Percentiles rank a stretch among this genome's conserved stretches.
Evolutionary conservation across 2,113 vertebrate genomes (phyloP).

Genomic region (Otolemur garnettii): DNA sequence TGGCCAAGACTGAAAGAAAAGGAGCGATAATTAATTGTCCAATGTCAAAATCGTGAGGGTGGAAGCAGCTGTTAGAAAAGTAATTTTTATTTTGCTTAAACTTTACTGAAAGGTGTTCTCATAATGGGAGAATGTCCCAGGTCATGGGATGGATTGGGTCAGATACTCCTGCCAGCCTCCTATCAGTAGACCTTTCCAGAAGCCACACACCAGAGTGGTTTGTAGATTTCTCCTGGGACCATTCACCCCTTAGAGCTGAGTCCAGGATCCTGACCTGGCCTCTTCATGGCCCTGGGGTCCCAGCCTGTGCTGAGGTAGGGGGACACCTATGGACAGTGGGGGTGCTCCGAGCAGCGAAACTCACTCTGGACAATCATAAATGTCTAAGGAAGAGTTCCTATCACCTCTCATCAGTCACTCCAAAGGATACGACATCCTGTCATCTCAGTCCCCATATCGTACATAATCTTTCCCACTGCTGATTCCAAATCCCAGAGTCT

Average conservation of each 20-base stretch:
- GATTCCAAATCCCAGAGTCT: background rate
- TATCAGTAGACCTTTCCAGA: background rate
- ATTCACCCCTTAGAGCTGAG: accelerated
- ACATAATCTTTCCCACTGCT: background rate
- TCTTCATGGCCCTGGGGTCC: background rate
- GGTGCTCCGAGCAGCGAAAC: background rate
- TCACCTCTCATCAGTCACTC: background rate
- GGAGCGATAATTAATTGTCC: background rate
- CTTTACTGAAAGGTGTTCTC: background rate
- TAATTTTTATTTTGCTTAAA: background rate
- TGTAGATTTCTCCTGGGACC: background rate
- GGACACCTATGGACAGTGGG: background rate
- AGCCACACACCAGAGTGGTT: accelerated
- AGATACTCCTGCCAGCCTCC: background rate
- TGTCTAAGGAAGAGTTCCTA: background rate
- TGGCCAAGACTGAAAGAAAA: background rate
- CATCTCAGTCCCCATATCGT: background rate
- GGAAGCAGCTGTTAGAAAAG: background rate
- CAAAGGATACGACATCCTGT: background rate
- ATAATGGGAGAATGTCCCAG: background rate
- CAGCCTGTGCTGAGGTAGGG: background rate
- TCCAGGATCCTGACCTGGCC: background rate
- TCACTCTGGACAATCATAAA: background rate
- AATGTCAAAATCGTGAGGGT: background rate
- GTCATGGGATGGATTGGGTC: background rate